Percentiles rank a stretch among this genome's conserved stretches.
These are phyloP conservation scores for Anarhynchus alexandrinus DNA, from an alignment of 2,113 vertebrate genomes.

Conservation along the genomic window DNA sequence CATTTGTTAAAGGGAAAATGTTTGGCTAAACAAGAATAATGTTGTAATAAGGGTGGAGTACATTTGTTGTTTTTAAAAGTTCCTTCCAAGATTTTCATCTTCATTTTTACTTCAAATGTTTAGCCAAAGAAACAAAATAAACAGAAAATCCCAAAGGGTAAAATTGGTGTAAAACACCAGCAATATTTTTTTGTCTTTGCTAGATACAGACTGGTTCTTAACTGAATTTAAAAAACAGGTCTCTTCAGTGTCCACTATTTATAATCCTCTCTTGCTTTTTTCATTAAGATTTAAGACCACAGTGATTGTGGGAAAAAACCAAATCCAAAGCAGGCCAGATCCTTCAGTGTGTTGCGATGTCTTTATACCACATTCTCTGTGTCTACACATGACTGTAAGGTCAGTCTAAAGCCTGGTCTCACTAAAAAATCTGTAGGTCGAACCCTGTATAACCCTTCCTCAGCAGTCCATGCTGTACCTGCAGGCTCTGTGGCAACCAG, in stretches of 20 bases:
- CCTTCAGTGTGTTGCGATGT: accelerated
- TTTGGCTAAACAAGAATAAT: constrained; percentile 57
- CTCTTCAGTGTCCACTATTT: background rate
- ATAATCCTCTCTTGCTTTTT: background rate
- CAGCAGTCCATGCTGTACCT: background rate
- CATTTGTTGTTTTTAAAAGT: constrained; percentile 52
- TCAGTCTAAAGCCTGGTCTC: background rate
- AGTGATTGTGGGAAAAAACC: background rate
- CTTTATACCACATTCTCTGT: background rate
- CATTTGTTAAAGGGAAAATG: constrained; percentile 38
- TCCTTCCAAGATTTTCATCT: constrained; percentile 63
- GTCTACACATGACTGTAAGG: background rate
- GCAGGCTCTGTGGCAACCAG: background rate
- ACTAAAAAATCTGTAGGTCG: background rate
- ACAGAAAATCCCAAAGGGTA: constrained; percentile 30
- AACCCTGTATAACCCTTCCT: background rate
- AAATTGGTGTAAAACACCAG: constrained; percentile 23
- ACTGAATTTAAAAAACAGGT: background rate
- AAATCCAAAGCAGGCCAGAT: background rate
- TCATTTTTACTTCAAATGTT: constrained; percentile 61
- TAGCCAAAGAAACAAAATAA: constrained; percentile 63
- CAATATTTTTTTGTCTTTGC: background rate
- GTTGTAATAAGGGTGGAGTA: constrained; percentile 66
- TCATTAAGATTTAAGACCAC: background rate
- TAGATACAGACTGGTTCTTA: background rate